phyloP scores from a whole-genome alignment of 2,797 vertebrate species.

The Acropternis orthonyx region DNA sequence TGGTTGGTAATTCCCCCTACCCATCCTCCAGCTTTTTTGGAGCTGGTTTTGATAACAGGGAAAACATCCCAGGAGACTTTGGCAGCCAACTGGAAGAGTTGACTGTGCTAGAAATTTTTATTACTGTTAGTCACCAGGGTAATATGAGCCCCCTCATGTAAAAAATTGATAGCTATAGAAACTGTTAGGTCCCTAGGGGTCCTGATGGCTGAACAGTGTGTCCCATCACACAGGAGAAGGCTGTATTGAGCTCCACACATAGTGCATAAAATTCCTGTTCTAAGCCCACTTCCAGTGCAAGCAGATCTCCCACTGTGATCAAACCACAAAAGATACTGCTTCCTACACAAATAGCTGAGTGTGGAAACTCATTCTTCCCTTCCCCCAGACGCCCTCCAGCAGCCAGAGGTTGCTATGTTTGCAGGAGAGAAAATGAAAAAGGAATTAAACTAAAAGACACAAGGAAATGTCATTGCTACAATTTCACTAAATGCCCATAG shows the following conservation, averaged over 20 bases:
- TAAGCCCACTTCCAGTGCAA: background rate
- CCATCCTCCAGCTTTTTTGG: background rate
- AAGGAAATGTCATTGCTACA: background rate
- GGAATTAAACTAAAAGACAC: background rate
- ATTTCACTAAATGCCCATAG: background rate
- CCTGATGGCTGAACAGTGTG: background rate
- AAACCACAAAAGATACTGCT: background rate
- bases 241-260: background rate
- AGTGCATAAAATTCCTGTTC: background rate
- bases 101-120: background rate
- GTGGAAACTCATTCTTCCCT: background rate
- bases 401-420: background rate
- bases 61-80: background rate
- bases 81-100: background rate
- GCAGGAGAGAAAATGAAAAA: background rate
- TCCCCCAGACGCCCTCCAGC: background rate
- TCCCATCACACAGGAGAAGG: background rate
- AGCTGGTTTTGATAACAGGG: background rate
- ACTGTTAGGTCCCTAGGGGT: background rate
- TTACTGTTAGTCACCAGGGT: background rate
- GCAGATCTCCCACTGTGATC: background rate
- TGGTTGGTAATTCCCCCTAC: background rate
- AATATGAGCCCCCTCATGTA: background rate
- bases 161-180: background rate
- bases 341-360: background rate